phyloP scores from a whole-genome alignment of 2,888 invertebrate species.

The Amiota minor region DNA sequence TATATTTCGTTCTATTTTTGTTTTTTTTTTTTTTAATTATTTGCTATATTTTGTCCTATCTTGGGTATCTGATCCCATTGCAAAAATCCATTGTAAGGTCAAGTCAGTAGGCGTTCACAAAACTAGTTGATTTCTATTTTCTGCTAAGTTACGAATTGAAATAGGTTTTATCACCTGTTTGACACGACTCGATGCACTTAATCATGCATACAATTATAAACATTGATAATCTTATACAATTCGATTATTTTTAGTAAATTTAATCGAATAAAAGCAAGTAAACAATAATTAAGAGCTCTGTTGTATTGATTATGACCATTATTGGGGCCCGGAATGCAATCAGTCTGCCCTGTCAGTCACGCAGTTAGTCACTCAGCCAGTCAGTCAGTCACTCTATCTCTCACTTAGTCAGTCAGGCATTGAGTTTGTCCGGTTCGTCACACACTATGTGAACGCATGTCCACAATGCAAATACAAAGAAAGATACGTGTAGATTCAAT shows the following conservation, averaged over 20 bases:
- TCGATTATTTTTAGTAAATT: conserved; percentile 53
- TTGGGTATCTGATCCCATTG: no score
- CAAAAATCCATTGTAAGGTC: no score
- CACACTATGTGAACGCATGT: conserved; percentile 42
- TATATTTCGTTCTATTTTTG: no score
- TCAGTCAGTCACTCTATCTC: no score
- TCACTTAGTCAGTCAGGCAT: no score
- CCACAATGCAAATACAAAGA: conserved; percentile 17
- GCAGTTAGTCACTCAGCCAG: no score
- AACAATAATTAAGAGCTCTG: conserved; percentile 36
- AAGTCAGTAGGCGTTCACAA: no score
- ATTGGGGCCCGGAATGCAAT: background rate
- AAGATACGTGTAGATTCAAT: conserved; percentile 24
- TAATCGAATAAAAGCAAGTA: conserved; percentile 36
- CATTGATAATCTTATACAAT: conserved; percentile 48
- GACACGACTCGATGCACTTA: conserved; percentile 42
- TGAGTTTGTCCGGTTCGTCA: background rate
- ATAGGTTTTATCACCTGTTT: conserved; percentile 27
- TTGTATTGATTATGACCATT: conserved; percentile 30
- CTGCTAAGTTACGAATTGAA: conserved; percentile 16
- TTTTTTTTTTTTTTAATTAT: no score
- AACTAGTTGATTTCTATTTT: background rate
- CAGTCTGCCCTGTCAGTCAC: background rate
- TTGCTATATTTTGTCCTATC: no score
- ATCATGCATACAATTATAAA: conserved; percentile 55